phyloP scores from a whole-genome alignment of 1,140 invertebrate genomes.

The Procambarus clarkii region DNA sequence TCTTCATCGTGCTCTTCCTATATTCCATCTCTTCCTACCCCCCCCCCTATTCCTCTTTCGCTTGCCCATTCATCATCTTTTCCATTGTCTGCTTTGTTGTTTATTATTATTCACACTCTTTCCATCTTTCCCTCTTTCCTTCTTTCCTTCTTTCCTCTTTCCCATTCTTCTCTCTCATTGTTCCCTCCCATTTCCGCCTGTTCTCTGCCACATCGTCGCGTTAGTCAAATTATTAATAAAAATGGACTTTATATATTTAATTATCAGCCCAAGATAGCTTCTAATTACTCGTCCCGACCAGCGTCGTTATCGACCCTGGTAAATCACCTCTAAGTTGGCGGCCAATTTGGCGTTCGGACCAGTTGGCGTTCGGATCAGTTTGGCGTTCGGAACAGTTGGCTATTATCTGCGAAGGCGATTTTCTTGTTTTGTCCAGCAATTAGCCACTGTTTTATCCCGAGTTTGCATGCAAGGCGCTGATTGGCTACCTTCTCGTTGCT shows the following conservation, averaged over 20 bases:
- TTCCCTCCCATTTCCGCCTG: background rate
- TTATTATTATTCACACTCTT: too few species aligned
- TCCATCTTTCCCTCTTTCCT: slow-evolving; percentile 33
- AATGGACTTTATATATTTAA: background rate
- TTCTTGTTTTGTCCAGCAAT: slow-evolving; percentile 34
- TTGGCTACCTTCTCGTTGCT: background rate
- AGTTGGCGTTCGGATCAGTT: too few species aligned
- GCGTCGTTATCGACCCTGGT: background rate
- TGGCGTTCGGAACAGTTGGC: background rate
- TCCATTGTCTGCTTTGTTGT: too few species aligned
- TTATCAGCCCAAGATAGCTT: background rate
- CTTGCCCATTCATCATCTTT: background rate
- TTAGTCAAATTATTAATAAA: background rate
- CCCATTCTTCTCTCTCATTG: background rate
- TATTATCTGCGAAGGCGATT: slow-evolving; percentile 5
- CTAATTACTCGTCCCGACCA: background rate
- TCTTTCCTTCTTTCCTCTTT: background rate
- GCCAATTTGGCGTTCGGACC: background rate
- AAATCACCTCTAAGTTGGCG: background rate
- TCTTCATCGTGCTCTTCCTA: too few species aligned
- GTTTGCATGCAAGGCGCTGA: slow-evolving; percentile 17
- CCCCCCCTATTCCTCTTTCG: too few species aligned
- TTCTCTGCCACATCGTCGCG: background rate
- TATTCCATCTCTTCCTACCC: too few species aligned
- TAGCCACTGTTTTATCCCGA: slow-evolving; percentile 45